These are phyloP conservation scores for Aleiodes alternator DNA, from an alignment of 2,888 invertebrate genomes.

Conservation along the genomic window DNA sequence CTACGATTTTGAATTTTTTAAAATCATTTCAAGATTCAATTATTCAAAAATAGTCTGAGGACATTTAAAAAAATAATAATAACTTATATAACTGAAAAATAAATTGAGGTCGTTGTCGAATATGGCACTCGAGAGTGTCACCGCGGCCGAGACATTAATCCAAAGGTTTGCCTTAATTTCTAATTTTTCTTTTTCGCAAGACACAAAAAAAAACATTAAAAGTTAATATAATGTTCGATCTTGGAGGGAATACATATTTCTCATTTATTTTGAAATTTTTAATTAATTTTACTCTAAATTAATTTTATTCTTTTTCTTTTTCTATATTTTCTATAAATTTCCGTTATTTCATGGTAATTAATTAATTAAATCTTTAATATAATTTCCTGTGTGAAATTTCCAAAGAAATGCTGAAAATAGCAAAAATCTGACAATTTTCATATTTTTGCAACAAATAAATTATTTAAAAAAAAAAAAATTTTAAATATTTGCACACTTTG, in stretches of 20 bases:
- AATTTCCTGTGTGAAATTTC: too few species aligned
- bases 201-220: not conserved
- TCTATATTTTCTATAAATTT: too few species aligned
- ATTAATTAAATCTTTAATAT: too few species aligned
- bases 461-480: too few species aligned
- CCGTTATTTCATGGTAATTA: too few species aligned
- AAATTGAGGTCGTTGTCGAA: slow-evolving; percentile 62
- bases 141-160: slow-evolving; percentile 74
- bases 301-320: too few species aligned
- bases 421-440: too few species aligned
- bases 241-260: slow-evolving; percentile 4
- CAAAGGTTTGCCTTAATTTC: slow-evolving; percentile 74
- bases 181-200: slow-evolving; percentile 18
- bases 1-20: not conserved
- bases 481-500: too few species aligned
- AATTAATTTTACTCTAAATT: not conserved
- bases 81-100: not conserved
- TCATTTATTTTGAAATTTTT: too few species aligned
- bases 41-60: slow-evolving; percentile 32
- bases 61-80: not conserved
- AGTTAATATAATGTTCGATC: slow-evolving; percentile 1
- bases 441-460: too few species aligned
- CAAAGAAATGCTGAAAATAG: too few species aligned
- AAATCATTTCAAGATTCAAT: slow-evolving; percentile 3
- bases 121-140: slow-evolving; percentile 75